Evolutionary conservation across 2,888 invertebrate species (phyloP).

Genomic region (Drosophila borealis): DNA sequence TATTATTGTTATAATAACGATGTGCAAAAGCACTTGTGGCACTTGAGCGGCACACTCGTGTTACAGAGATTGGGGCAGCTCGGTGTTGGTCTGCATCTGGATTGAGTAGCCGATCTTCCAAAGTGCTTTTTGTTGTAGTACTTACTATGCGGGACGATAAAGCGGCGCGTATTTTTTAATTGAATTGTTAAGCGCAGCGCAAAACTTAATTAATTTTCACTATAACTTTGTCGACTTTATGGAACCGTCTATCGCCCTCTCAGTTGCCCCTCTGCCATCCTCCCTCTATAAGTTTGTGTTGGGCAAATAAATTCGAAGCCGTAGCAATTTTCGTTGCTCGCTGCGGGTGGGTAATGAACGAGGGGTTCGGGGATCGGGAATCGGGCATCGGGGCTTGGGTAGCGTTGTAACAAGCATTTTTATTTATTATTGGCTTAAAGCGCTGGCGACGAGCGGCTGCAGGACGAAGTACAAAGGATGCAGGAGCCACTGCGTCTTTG

Average conservation of each 20-base stretch:
- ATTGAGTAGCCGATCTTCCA: constrained; percentile 35
- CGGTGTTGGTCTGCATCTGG: constrained; percentile 10
- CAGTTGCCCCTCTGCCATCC: background rate
- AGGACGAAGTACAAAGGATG: constrained; percentile 63
- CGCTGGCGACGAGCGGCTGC: constrained; percentile 15
- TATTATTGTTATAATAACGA: constrained; percentile 84
- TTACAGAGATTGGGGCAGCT: constrained; percentile 34
- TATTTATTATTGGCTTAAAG: constrained; percentile 81
- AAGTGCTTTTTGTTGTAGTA: constrained; percentile 75
- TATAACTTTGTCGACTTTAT: constrained; percentile 78
- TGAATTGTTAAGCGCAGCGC: constrained; percentile 80
- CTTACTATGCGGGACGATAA: constrained; percentile 60
- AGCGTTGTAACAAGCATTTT: constrained; percentile 72
- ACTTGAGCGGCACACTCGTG: constrained; percentile 67
- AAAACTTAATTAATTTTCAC: constrained; percentile 78
- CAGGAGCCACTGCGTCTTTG: constrained; percentile 58
- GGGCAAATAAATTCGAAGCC: constrained; percentile 69
- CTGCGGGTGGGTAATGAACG: constrained; percentile 22
- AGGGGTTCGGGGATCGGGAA: constrained; percentile 3
- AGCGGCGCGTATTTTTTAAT: constrained; percentile 68
- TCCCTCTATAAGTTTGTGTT: constrained; percentile 41
- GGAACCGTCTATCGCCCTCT: constrained; percentile 25
- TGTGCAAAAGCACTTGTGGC: constrained; percentile 84
- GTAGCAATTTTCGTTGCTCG: constrained; percentile 53
- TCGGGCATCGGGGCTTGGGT: constrained; percentile 23